These are phyloP conservation scores for Drosophila siamana DNA, from an alignment of 2,888 invertebrate species.

Conservation along the genomic window DNA sequence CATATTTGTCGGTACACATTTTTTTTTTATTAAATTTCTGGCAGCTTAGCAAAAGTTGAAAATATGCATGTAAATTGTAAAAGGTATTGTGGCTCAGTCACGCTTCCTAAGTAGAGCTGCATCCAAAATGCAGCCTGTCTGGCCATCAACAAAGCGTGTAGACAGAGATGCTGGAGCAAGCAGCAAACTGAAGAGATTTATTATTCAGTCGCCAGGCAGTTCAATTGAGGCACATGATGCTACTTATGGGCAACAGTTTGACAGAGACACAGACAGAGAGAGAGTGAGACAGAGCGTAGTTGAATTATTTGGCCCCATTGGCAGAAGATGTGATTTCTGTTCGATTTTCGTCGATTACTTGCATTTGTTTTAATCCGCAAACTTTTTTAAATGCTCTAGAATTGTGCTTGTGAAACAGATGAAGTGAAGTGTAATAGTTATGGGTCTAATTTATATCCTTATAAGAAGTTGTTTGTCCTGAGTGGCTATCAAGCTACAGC, in stretches of 20 bases:
- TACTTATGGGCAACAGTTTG: conserved; percentile 34
- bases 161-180: background rate
- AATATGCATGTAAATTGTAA: conserved; percentile 67
- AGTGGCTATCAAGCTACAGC: too few species aligned
- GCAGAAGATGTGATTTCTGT: conserved; percentile 2
- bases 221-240: conserved; percentile 41
- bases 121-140: conserved; percentile 60
- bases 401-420: too few species aligned
- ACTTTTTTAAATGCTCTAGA: background rate
- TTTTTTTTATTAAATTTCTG: conserved; percentile 59
- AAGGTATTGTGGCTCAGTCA: conserved; percentile 64
- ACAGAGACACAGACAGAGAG: too few species aligned
- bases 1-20: conserved; percentile 38
- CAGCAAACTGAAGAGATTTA: conserved; percentile 54
- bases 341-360: background rate
- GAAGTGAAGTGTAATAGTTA: too few species aligned
- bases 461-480: too few species aligned
- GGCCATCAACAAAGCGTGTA: conserved; percentile 6
- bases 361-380: background rate
- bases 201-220: conserved; percentile 54
- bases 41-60: conserved; percentile 57
- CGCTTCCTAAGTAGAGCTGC: conserved; percentile 62
- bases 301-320: conserved; percentile 29
- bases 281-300: background rate
- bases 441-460: too few species aligned